Conservation (phyloP, 2,797 vertebrate genomes). For the Picus viridis region DNA sequence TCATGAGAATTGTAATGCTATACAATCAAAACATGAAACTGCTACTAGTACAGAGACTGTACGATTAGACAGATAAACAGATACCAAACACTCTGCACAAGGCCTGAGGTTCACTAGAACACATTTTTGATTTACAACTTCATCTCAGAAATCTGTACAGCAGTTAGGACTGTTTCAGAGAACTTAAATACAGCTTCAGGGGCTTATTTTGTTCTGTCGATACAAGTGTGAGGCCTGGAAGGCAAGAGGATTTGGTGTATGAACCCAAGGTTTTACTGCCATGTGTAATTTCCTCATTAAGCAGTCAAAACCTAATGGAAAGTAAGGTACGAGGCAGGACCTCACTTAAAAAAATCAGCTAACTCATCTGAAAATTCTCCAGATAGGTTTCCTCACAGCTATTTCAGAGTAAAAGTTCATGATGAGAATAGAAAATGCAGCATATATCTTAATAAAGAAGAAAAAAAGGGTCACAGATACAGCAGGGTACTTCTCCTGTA, state of each 20-base stretch:
- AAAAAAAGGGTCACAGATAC: slow-evolving; percentile 4
- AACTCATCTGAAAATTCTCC: slow-evolving; percentile 32
- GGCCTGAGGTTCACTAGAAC: slow-evolving; percentile 71
- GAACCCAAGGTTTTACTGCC: slow-evolving; percentile 16
- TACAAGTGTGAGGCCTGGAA: not conserved
- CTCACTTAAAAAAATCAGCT: slow-evolving; percentile 15
- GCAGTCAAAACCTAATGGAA: slow-evolving; percentile 9
- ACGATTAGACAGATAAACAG: slow-evolving; percentile 59
- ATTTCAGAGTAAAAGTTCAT: slow-evolving; percentile 17
- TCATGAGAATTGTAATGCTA: slow-evolving; percentile 48
- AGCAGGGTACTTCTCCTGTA: not conserved
- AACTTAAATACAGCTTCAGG: not conserved
- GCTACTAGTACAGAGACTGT: slow-evolving; percentile 52
- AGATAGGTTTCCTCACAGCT: slow-evolving; percentile 8
- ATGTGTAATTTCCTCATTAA: not conserved
- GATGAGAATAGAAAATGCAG: slow-evolving; percentile 62
- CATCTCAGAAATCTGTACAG: slow-evolving; percentile 61
- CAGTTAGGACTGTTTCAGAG: slow-evolving; percentile 20
- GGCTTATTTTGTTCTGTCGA: not conserved
- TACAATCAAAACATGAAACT: slow-evolving; percentile 62
- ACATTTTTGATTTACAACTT: slow-evolving; percentile 62
- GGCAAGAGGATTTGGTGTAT: not conserved
- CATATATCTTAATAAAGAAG: slow-evolving; percentile 42
- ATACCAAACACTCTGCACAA: slow-evolving; percentile 67
- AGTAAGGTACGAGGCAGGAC: not conserved